These are phyloP conservation scores for Liasis olivaceus DNA, from an alignment of 2,797 vertebrate genomes.

Conservation along the genomic window DNA sequence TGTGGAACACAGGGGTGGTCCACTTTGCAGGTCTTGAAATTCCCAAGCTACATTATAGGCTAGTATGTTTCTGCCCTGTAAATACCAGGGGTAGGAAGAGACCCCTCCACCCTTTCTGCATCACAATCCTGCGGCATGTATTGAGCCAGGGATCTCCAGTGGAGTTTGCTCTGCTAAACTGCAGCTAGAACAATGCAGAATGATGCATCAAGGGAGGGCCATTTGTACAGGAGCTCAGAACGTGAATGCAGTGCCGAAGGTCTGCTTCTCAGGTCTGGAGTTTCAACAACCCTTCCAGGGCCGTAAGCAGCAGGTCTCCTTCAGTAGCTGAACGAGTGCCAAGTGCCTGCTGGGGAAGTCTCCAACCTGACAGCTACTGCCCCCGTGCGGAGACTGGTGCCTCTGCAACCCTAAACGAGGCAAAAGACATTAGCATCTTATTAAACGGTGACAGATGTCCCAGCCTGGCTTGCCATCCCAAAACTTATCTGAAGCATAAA, in stretches of 20 bases:
- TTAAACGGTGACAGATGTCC: neutral
- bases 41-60: neutral
- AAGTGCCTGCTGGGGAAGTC: too few species aligned
- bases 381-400: neutral
- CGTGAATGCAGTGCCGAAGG: accelerated
- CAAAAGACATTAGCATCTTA: neutral
- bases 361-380: neutral
- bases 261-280: neutral
- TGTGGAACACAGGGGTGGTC: neutral
- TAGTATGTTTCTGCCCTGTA: neutral
- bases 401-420: neutral
- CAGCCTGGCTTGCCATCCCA: neutral
- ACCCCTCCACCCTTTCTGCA: accelerated
- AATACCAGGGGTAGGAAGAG: too few species aligned
- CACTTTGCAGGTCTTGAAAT: neutral
- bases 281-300: neutral
- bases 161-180: neutral
- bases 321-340: accelerated
- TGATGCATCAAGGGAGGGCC: accelerated
- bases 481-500: neutral
- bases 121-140: neutral
- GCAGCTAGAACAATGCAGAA: neutral
- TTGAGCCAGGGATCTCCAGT: neutral
- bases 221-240: neutral
- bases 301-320: neutral